phyloP scores from a whole-genome alignment of 92 coral and sea anemone genomes.

The Actinostola sp. region DNA sequence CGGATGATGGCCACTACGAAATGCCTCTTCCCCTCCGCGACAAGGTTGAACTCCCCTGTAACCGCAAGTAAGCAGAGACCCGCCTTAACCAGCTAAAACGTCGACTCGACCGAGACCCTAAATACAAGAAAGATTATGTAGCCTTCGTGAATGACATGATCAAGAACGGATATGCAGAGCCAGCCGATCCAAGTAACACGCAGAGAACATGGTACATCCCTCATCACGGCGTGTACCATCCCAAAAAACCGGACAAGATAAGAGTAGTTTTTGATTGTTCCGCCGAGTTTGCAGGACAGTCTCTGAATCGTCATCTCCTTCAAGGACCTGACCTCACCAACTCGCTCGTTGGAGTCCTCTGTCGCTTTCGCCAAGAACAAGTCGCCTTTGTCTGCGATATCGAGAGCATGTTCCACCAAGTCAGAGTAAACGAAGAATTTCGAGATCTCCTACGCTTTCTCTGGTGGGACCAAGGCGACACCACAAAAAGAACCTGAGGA shows the following conservation, averaged over 20 bases:
- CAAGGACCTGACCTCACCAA: slow-evolving; percentile 44
- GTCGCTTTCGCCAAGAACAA: slow-evolving; percentile 35
- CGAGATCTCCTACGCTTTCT: slow-evolving; percentile 37
- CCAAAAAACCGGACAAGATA: slow-evolving; percentile 21
- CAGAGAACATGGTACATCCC: slow-evolving; percentile 59
- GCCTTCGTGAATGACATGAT: slow-evolving; percentile 40
- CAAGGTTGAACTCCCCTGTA: slow-evolving; percentile 28
- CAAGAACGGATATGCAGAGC: slow-evolving; percentile 42
- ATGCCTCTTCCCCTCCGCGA: slow-evolving; percentile 54
- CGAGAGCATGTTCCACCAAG: slow-evolving; percentile 50
- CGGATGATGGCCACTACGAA: slow-evolving; percentile 48
- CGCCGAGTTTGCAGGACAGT: slow-evolving; percentile 34
- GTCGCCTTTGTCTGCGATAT: slow-evolving; percentile 37
- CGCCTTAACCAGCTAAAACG: slow-evolving; percentile 34
- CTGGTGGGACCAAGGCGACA: slow-evolving; percentile 47
- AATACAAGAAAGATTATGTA: slow-evolving; percentile 34
- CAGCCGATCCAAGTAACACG: slow-evolving; percentile 5
- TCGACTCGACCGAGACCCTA: slow-evolving; percentile 20
- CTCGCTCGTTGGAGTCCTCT: slow-evolving; percentile 28
- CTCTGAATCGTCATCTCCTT: slow-evolving; percentile 29
- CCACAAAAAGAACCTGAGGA: slow-evolving; percentile 13
- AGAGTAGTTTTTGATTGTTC: slow-evolving; percentile 41
- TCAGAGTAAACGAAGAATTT: slow-evolving; percentile 24
- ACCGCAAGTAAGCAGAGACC: slow-evolving; percentile 34
- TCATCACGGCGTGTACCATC: slow-evolving; percentile 57